Conservation (phyloP, 1,140 invertebrate species). For the Mactra quadrangularis region DNA sequence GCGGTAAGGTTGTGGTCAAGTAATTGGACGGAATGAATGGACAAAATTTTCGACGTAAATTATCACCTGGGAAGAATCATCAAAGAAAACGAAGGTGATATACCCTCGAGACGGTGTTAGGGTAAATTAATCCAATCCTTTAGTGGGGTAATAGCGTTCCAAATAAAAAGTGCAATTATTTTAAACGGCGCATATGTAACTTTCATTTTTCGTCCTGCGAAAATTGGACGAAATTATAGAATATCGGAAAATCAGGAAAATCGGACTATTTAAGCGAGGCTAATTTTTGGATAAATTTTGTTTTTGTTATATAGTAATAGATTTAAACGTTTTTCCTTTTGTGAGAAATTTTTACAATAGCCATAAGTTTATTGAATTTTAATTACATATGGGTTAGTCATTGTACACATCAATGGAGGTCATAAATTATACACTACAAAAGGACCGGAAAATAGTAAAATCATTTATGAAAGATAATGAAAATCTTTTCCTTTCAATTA, state of each 20-base stretch:
- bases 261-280: too few relatives aligned
- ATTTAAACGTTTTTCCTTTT: constrained; percentile 41
- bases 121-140: too few relatives aligned
- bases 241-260: too few relatives aligned
- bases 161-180: too few relatives aligned
- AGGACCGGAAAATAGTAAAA: constrained; percentile 30
- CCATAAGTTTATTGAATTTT: constrained; percentile 40
- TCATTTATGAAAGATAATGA: constrained; percentile 58
- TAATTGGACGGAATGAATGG: constrained; percentile 28
- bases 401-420: background rate
- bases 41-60: constrained; percentile 27
- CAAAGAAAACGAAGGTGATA: constrained; percentile 29
- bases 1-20: constrained; percentile 5
- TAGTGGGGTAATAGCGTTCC: too few relatives aligned
- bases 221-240: too few relatives aligned
- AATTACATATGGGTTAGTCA: constrained; percentile 31
- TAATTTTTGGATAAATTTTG: too few relatives aligned
- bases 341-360: background rate
- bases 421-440: constrained; percentile 47
- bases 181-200: too few relatives aligned
- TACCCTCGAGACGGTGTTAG: constrained; percentile 6
- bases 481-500: constrained; percentile 65
- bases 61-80: background rate
- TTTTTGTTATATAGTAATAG: constrained; percentile 24
- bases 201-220: too few relatives aligned